Percentiles rank a stretch among this genome's conserved stretches.
Evolutionary conservation across 2,888 invertebrate genomes (phyloP).

Genomic region (Nebria brevicollis): DNA sequence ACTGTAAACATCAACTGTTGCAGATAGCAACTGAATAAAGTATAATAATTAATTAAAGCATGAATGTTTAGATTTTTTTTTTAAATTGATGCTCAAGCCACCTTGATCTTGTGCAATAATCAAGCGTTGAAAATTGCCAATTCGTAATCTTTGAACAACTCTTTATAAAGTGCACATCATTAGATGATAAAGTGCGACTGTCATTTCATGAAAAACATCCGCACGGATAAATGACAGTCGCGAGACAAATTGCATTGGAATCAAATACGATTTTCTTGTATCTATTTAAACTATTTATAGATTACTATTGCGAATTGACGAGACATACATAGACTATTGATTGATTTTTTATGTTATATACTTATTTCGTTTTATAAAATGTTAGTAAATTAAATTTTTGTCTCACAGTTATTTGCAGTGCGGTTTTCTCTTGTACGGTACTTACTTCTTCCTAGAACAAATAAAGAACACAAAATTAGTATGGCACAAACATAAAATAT

Average conservation of each 20-base stretch:
- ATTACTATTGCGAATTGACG: not conserved
- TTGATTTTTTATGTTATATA: no score
- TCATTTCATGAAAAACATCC: not conserved
- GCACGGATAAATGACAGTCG: not conserved
- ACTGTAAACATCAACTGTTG: not conserved
- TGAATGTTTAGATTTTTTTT: not conserved
- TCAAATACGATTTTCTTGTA: not conserved
- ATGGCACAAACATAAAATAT: conserved; percentile 23
- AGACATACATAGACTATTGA: no score
- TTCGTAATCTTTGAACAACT: not conserved
- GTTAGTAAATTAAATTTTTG: conserved; percentile 28
- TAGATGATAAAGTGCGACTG: not conserved
- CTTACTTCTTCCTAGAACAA: conserved; percentile 66
- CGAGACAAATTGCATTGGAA: not conserved
- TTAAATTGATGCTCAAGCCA: not conserved
- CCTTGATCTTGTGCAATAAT: not conserved
- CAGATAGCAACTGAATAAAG: not conserved
- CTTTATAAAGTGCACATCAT: not conserved
- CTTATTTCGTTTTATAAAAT: not conserved
- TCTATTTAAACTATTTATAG: not conserved
- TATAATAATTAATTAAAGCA: not conserved
- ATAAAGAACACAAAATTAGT: conserved; percentile 59
- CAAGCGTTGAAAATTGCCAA: not conserved
- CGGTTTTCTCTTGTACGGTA: conserved; percentile 50
- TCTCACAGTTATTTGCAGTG: conserved; percentile 44